Evolutionary conservation across 1,140 invertebrate genomes (phyloP).

Genomic region (Ceratitis capitata): DNA sequence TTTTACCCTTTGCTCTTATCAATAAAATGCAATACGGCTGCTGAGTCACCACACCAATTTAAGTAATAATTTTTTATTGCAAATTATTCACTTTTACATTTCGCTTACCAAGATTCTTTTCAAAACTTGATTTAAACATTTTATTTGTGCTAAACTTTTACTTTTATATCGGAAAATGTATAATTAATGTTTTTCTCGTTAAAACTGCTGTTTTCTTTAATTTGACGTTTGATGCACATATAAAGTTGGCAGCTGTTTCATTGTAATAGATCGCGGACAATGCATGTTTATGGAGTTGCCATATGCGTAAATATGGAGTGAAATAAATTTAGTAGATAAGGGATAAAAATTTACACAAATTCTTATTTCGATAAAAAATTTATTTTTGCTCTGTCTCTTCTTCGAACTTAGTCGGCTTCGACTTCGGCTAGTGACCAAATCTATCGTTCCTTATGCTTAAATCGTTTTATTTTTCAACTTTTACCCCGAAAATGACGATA

Average conservation of each 20-base stretch:
- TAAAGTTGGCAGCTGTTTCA: background rate
- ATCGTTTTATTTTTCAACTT: too few relatives aligned
- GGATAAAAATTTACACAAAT: too few relatives aligned
- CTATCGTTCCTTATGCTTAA: too few relatives aligned
- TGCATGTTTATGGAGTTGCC: background rate
- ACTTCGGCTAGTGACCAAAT: too few relatives aligned
- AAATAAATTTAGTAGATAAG: too few relatives aligned
- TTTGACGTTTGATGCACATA: background rate
- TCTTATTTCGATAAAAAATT: too few relatives aligned
- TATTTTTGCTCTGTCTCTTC: too few relatives aligned
- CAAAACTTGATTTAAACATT: constrained; percentile 63
- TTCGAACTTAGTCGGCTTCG: too few relatives aligned
- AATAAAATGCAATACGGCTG: background rate
- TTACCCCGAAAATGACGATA: too few relatives aligned
- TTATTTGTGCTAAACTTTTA: constrained; percentile 23
- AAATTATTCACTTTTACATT: background rate
- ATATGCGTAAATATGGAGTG: background rate
- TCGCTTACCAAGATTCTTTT: constrained; percentile 61
- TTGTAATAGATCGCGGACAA: background rate
- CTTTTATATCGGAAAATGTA: background rate
- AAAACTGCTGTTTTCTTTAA: background rate
- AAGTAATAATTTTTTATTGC: background rate
- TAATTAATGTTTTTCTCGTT: too few relatives aligned
- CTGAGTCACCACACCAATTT: constrained; percentile 42
- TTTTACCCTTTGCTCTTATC: constrained; percentile 32